phyloP scores from a whole-genome alignment of 2,797 vertebrate genomes.

The Morelia viridis region DNA sequence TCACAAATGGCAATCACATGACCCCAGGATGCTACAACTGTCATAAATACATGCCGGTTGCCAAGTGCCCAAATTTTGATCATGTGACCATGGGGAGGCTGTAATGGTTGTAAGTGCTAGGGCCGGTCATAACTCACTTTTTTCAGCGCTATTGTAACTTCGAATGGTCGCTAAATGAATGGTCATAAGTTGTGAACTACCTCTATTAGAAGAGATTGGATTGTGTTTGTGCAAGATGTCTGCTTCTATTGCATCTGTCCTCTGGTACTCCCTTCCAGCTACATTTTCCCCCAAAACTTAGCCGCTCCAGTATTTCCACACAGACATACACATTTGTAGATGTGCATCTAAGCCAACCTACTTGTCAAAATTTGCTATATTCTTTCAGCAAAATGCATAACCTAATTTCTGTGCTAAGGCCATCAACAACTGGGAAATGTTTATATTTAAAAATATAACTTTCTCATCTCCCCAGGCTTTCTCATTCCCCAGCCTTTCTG shows the following conservation, averaged over 20 bases:
- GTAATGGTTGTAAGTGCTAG: no score
- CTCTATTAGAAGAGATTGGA: background rate
- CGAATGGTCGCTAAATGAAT: no score
- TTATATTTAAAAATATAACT: conserved; percentile 32
- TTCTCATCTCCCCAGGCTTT: background rate
- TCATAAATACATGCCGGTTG: no score
- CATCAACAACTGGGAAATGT: conserved; percentile 30
- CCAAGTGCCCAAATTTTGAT: no score
- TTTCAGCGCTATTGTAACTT: no score
- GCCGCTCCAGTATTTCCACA: background rate
- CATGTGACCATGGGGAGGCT: no score
- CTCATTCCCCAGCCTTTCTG: conserved; percentile 32
- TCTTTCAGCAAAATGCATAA: background rate
- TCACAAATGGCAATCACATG: no score
- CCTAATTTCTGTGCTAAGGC: conserved; percentile 49
- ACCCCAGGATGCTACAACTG: no score
- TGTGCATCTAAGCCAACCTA: background rate
- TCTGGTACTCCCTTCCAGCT: background rate
- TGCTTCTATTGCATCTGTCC: background rate
- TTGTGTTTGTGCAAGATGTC: background rate
- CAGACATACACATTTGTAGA: background rate
- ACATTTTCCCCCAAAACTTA: background rate
- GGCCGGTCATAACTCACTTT: no score
- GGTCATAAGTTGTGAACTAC: no score
- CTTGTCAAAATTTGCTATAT: background rate